A percentile compares a stretch with the other conserved stretches of the same genome.
Conservation (phyloP, 2,113 vertebrate species). For the Isichthys henryi region DNA sequence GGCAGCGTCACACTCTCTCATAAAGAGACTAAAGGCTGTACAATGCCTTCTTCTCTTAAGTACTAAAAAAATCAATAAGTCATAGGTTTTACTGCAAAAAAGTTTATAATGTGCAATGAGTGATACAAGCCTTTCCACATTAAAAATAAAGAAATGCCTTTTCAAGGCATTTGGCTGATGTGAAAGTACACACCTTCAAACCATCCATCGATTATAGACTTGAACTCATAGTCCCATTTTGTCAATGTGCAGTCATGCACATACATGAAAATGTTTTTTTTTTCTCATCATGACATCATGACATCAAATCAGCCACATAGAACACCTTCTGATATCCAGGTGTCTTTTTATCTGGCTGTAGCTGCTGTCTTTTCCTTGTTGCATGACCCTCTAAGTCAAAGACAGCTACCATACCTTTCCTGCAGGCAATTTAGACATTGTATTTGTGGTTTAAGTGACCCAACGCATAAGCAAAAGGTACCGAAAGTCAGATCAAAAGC, state of each 20-base stretch:
- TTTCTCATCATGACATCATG: neutral
- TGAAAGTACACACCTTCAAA: conserved; percentile 55
- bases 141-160: conserved; percentile 69
- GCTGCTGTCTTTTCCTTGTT: neutral
- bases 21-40: conserved; percentile 82
- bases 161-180: conserved; percentile 69
- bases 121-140: conserved; percentile 63
- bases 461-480: neutral
- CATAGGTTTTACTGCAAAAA: conserved; percentile 67
- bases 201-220: conserved; percentile 23
- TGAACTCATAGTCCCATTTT: conserved; percentile 32
- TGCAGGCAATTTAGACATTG: neutral
- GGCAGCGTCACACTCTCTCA: conserved; percentile 98
- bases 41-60: conserved; percentile 81
- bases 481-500: neutral
- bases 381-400: neutral
- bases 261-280: neutral
- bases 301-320: neutral
- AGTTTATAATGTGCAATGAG: conserved; percentile 54
- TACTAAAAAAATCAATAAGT: conserved; percentile 86
- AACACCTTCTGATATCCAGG: neutral
- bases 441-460: neutral
- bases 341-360: neutral
- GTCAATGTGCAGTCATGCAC: conserved; percentile 18
- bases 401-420: neutral